Percentiles rank a stretch among this genome's conserved stretches.
Evolutionary conservation across 2,888 invertebrate genomes (phyloP).

Genomic region (Melanophora roralis): DNA sequence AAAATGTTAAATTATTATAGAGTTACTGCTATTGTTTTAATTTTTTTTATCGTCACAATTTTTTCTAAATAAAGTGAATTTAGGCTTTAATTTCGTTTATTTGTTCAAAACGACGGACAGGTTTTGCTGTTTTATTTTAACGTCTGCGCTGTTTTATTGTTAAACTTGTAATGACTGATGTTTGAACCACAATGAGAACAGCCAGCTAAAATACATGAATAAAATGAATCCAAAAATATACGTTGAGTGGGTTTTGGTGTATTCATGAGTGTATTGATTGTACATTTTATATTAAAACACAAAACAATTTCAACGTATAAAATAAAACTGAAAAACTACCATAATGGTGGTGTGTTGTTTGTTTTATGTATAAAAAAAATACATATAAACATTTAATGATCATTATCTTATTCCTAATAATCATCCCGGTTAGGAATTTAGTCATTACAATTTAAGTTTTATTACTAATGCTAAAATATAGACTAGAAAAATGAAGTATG

Average conservation of each 20-base stretch:
- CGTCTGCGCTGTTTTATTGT: slow-evolving; percentile 71
- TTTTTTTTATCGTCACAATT: too few species aligned
- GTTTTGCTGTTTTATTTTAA: slow-evolving; percentile 54
- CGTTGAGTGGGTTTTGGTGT: slow-evolving; percentile 54
- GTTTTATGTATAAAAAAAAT: slow-evolving; percentile 13
- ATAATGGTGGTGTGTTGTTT: slow-evolving; percentile 9
- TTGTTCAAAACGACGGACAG: slow-evolving; percentile 30
- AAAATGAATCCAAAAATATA: slow-evolving; percentile 41
- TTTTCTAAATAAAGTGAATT: too few species aligned
- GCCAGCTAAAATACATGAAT: slow-evolving; percentile 32
- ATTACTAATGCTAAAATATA: too few species aligned
- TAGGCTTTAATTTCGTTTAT: background rate
- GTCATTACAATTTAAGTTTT: background rate
- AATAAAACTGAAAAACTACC: slow-evolving; percentile 14
- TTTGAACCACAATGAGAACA: slow-evolving; percentile 63
- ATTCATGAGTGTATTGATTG: background rate
- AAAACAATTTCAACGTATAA: background rate
- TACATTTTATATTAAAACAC: slow-evolving; percentile 3
- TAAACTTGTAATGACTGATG: slow-evolving; percentile 69
- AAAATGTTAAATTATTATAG: too few species aligned
- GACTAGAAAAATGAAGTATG: too few species aligned
- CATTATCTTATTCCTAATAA: slow-evolving; percentile 44
- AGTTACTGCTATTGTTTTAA: too few species aligned
- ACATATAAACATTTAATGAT: slow-evolving; percentile 51
- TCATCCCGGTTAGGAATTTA: background rate